phyloP scores from a whole-genome alignment of 2,888 invertebrate genomes.

The Hyppa rectilinea region DNA sequence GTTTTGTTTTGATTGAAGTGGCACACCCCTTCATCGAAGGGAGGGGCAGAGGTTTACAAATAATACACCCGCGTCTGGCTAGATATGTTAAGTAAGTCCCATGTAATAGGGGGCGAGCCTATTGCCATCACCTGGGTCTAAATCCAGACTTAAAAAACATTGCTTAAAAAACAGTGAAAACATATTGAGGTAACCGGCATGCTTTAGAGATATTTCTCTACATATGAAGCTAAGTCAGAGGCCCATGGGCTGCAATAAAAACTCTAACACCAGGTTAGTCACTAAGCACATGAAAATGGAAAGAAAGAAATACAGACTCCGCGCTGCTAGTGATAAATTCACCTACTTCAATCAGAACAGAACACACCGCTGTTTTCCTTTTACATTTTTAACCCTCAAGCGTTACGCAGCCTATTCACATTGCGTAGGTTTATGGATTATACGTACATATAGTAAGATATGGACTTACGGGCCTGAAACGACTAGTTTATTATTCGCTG shows the following conservation, averaged over 20 bases:
- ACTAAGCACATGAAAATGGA: too few relatives aligned
- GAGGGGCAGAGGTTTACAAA: not conserved
- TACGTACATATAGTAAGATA: too few relatives aligned
- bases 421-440: not conserved
- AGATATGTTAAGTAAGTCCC: not conserved
- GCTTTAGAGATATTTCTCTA: too few relatives aligned
- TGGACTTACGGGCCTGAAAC: not conserved
- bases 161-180: too few relatives aligned
- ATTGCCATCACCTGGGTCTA: not conserved
- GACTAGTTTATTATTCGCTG: not conserved
- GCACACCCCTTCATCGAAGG: not conserved
- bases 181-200: too few relatives aligned
- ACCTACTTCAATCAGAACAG: not conserved
- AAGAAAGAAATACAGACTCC: not conserved
- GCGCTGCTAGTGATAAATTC: not conserved
- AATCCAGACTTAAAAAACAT: too few relatives aligned
- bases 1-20: slow-evolving; percentile 35
- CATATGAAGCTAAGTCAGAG: too few relatives aligned
- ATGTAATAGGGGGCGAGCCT: not conserved
- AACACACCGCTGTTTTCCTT: not conserved
- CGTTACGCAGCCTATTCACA: too few relatives aligned
- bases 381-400: not conserved
- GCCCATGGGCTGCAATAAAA: too few relatives aligned
- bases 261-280: too few relatives aligned
- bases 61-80: too few relatives aligned